phyloP scores from a whole-genome alignment of 2,888 invertebrate genomes.

The Pycnomerus fuliginosus region DNA sequence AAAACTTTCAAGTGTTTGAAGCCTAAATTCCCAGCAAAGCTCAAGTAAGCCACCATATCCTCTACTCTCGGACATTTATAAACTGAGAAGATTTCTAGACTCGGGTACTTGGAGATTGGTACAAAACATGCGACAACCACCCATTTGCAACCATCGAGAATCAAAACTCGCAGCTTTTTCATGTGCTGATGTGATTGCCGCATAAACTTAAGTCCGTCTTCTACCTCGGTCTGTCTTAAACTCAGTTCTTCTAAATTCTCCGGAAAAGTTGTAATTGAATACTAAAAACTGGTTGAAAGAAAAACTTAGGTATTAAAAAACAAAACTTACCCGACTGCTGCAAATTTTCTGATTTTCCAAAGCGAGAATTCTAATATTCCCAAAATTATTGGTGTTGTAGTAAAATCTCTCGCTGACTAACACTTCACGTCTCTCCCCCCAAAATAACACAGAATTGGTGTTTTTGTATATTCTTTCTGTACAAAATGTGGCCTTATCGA shows the following conservation, averaged over 20 bases:
- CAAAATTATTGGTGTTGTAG: neutral
- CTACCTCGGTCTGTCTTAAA: constrained; percentile 52
- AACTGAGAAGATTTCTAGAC: constrained; percentile 62
- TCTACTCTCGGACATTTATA: constrained; percentile 66
- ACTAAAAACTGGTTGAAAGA: no score
- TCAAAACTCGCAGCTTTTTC: constrained; percentile 55
- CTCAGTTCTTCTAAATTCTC: constrained; percentile 61
- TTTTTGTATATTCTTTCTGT: constrained; percentile 1
- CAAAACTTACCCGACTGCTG: constrained; percentile 1
- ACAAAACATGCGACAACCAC: constrained; percentile 71
- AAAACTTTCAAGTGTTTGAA: constrained; percentile 58
- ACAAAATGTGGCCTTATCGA: constrained; percentile 6
- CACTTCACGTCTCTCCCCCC: no score
- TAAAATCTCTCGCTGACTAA: neutral
- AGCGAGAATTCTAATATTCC: constrained; percentile 1
- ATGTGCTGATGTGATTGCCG: constrained; percentile 28
- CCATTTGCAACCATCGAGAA: constrained; percentile 73
- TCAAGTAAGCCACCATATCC: constrained; percentile 70
- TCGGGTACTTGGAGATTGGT: constrained; percentile 68
- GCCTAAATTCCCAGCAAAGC: constrained; percentile 72
- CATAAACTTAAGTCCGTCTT: constrained; percentile 40
- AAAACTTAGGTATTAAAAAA: no score
- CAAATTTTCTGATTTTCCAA: constrained; percentile 37
- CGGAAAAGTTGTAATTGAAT: constrained; percentile 66
- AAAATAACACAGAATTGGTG: constrained; percentile 3